Evolutionary conservation across 2,888 invertebrate species (phyloP), one percentile per base, ranked within the genome.

Genomic region (Linyphia triangularis): DNA sequence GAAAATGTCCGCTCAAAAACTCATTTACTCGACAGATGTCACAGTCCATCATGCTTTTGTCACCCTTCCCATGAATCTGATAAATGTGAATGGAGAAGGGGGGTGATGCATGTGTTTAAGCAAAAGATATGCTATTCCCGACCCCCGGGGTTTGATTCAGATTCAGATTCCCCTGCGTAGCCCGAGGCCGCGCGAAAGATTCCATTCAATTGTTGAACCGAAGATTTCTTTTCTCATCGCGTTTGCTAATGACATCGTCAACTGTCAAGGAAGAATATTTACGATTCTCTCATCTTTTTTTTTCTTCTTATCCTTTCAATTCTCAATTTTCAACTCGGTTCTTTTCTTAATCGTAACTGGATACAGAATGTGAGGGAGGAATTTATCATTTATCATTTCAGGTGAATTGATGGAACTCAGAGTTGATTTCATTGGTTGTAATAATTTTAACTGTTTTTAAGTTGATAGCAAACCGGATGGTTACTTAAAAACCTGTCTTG

Each of bases 201-300:
- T 77, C 77, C 16, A 69, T 85, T 77, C 75, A 67, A 85, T 75
- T 85, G 84, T 59, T 67, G 75, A 84, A 51, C 63, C 59, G 51
- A 65, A 75, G 33, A n/a, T 77, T 78, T 85, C 67, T 59, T 65
- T 67, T 61, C n/a, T 61, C 61, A 43, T 40, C 69, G 5, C 33
- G 59, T 40, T 67, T 85, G 85, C 78, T 85, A 85, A 85, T 85
- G 85, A 85, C 85, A 72, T 28, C 61, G 30, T 19, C 33, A 24
- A 19, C 51, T 59, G 59, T 37, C 81, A 22, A 19, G 33, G 16
- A 70, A 59, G 70, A 81, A 70, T 70, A 79, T 70, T 81, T 59
- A 70, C 37, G 81, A 57, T 69, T 81, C n/a, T n/a, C 22, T 40
- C 9, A 9, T 26, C 16, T 51, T 77, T 77, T n/a, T 10, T 51